Percentiles rank a stretch among this genome's conserved stretches.
phyloP scores from a whole-genome alignment of 1,140 invertebrate species.

The Drosophila ambigua region DNA sequence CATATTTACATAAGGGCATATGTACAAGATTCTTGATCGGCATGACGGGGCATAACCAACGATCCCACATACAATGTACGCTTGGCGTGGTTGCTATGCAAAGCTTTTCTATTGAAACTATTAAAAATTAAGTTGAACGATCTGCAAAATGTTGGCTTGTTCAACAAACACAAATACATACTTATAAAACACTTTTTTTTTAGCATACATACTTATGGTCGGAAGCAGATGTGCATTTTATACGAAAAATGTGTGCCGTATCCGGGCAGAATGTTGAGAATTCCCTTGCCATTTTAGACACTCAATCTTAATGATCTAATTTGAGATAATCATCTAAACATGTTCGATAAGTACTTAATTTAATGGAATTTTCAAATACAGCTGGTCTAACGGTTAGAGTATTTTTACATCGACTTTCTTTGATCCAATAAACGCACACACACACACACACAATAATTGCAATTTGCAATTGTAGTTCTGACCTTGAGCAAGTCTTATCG shows the following conservation, averaged over 20 bases:
- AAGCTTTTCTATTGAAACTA: conserved; percentile 47
- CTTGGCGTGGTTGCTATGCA: conserved; percentile 55
- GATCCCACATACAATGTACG: conserved; percentile 50
- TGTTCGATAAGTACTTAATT: too few species aligned
- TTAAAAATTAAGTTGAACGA: conserved; percentile 57
- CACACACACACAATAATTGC: too few species aligned
- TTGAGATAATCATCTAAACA: background rate
- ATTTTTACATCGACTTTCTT: background rate
- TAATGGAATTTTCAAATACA: too few species aligned
- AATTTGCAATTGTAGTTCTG: background rate
- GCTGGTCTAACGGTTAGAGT: background rate
- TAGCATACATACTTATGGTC: conserved; percentile 6
- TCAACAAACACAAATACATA: background rate
- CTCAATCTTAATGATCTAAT: background rate
- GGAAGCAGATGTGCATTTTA: conserved; percentile 26
- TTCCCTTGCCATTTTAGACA: background rate
- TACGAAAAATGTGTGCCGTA: conserved; percentile 6
- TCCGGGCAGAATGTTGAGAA: background rate
- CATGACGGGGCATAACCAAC: conserved; percentile 52
- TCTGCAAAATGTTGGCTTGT: conserved; percentile 36
- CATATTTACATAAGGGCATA: conserved; percentile 10
- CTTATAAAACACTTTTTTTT: conserved; percentile 4
- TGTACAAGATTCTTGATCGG: conserved; percentile 31
- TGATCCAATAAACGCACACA: background rate
- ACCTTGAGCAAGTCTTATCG: conserved; percentile 29